Evolutionary conservation across 2,888 invertebrate genomes (phyloP), one percentile per base, ranked within the genome.

Genomic region (Agrilus biguttatus): DNA sequence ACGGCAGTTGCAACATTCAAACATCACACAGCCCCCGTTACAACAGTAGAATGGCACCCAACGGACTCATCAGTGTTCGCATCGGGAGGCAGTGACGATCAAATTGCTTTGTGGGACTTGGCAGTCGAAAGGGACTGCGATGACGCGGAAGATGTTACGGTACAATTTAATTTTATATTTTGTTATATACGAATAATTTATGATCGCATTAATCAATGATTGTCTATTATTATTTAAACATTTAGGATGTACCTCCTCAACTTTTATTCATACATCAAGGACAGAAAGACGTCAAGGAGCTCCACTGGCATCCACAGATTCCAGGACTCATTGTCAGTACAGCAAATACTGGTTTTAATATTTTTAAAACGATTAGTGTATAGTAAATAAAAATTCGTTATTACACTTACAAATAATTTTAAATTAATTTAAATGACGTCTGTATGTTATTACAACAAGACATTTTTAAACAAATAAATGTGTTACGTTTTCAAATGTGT

Each of bases 231-330:
- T 36, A 47, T 45, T 42, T 54, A 49, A 50, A 53, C 50, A 58
- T 52, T 66, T 74, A 80, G 74, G 80, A 83, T 59, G 68, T 96
- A 41, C 97, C 98, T 21, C 91, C 96, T 0, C 97, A 99, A 64
- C 68, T 98, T 39, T 69, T 99, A 48, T 98, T 98, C 64, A 91
- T 97, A 52, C 98, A 98, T 63, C 91, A 95, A 72, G 98, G 98
- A 36, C 97, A 97, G 66, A 84, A 79, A 45, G 95, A 98, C 63
- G 85, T 99, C 43, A 99, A 99, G 64, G 98, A 99, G 70, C 68
- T 97, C 28, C 97, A 97, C 62, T 98, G 98, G 97, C 97, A 98
- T 68, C 80, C 83, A 21, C 96, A 98, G 70, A 74, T 96, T 49
- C 86, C 95, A 1, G 96, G 97, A 8, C 80, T 89, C 2, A 74